Conservation (phyloP, 2,113 vertebrate genomes). For the Brachionichthys hirsutus region DNA sequence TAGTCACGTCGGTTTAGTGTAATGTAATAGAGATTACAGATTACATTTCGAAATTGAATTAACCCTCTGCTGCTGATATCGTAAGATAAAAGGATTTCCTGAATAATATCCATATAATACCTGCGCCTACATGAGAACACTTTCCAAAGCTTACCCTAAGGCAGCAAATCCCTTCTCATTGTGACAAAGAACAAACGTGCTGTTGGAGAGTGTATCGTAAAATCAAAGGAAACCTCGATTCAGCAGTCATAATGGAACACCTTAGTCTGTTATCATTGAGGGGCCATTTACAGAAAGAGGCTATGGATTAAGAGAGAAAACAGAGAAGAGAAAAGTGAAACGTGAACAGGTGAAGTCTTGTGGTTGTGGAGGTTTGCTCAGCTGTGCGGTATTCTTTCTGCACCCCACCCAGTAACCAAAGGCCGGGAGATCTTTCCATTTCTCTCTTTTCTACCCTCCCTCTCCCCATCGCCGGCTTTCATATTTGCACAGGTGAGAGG, state of each 20-base stretch:
- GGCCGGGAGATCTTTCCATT: constrained; percentile 64
- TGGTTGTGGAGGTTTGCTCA: constrained; percentile 79
- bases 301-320: constrained; percentile 78
- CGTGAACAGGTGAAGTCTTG: constrained; percentile 73
- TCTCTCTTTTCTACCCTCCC: constrained; percentile 50
- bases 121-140: constrained; percentile 57
- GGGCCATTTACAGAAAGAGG: constrained; percentile 62
- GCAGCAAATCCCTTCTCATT: constrained; percentile 69
- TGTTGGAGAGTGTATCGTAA: constrained; percentile 65
- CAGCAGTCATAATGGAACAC: constrained; percentile 65
- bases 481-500: constrained; percentile 76
- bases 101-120: constrained; percentile 65
- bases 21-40: constrained; percentile 43
- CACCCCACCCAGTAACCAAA: constrained; percentile 75
- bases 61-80: constrained; percentile 47
- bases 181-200: constrained; percentile 66
- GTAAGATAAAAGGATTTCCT: constrained; percentile 73
- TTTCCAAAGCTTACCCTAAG: constrained; percentile 61
- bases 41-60: constrained; percentile 43
- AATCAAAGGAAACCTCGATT: constrained; percentile 76
- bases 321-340: constrained; percentile 61
- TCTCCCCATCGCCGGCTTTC: constrained; percentile 38
- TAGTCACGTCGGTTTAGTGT: constrained; percentile 14
- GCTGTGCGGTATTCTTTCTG: constrained; percentile 77
- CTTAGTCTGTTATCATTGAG: constrained; percentile 62